Base-by-base conservation (phyloP, 2,888 invertebrate genomes). In the Byasa hedistus region DNA sequence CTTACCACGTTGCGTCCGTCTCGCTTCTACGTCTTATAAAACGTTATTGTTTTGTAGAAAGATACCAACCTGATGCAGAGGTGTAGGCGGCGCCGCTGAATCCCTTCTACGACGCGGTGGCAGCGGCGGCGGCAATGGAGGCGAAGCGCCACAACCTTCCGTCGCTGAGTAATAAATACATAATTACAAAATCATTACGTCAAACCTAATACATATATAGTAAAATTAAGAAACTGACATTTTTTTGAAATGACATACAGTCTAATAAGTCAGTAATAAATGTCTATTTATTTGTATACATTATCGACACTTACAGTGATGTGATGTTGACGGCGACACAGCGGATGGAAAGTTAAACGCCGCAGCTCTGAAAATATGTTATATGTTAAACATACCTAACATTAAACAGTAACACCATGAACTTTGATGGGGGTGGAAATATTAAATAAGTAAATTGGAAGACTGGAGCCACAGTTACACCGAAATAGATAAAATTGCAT, bases 61-160 rank as follows among this genome's bases (percentile, higher is more conserved):
- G 5, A 17, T 22, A 36, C 15, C 36, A 55, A 69, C 69, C 66
- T 66, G 68, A 17, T 80, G 83, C 15, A 81, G 73, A 10, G 88
- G 89, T 15, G 90, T 87, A 74, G 79, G 84, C 23, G 89, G 86
- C 62, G 86, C 85, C 69, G 83, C 76, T 2, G 88, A 87, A 78
- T 92, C 91, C 0, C 88, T 75, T 8, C 90, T 75, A 0, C 89
- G 76, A 0, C 92, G 83, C 63, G 92, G 92, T 4, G 92, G 92
- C 61, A 92, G 78, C 19, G 92, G 92, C 0, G 92, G 92, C 1
- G 92, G 91, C 0, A 89, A 86, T 80, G 73, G 85, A 78, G 68
- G 75, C 59, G 76, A 76, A 24, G 71, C 71, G 54, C 74, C 73
- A 70, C 72, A 75, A 68, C 68, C 66, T 36, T 64, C 72, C 66